Base-by-base conservation (phyloP, 2,888 invertebrate species). In the Dynastes grantii region DNA sequence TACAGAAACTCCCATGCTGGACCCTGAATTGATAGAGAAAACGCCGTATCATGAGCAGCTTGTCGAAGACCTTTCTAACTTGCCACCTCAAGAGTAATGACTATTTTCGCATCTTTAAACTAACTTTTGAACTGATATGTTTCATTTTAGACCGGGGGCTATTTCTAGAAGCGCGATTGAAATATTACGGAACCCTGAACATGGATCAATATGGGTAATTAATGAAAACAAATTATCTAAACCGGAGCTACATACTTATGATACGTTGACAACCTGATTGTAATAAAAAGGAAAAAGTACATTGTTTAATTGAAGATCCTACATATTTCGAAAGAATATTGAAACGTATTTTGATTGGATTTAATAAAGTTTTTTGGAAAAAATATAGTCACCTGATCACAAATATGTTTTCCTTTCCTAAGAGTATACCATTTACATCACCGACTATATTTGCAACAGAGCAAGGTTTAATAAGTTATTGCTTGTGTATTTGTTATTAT, bases 131-230 rank as follows among this genome's bases (percentile, higher is more conserved):
- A n/a, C 11, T 16, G 16, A 53, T 11, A n/a, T 2, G 9, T n/a
- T 8, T 37, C 9, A 58, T 73, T 58, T 40, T 27, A 73, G 73
- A 27, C 40, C 73, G 1, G 22, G 45, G n/a, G 22, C 40, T 22
- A 61, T 73, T n/a, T 37, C 58, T 13, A 73, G 40, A 40, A 58
- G 58, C 22, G 58, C 37, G 1, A 22, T 73, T 0, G 37, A 73
- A 40, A 37, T 73, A 22, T 73, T 73, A 27, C 6, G 11, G 37
- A 58, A 58, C 40, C 40, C 9, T 11, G 58, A 73, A 16, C 6
- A 22, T 16, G 73, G 73, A 4, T 58, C 73, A 16, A 11, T 73
- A 22, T 73, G 73, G 73, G 9, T 40, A 45, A 61, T 73, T 27
- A 9, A 73, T 22, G 13, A 37, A 3, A 51, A 27, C n/a, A 58